Base-by-base conservation (phyloP, 2,113 vertebrate genomes). In the Dipodomys stephensi region DNA sequence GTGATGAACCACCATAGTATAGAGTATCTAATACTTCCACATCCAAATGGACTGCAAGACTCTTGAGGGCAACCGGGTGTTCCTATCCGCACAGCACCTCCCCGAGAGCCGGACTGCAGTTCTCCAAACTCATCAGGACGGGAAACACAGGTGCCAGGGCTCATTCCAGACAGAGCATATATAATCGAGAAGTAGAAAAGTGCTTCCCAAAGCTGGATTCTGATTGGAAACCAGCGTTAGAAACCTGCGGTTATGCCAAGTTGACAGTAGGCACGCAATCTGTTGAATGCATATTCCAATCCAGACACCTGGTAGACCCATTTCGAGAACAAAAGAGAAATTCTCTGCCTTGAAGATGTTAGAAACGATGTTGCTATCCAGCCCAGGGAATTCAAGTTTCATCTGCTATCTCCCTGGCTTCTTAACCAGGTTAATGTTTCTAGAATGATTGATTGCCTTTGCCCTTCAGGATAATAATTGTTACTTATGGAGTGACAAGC, bases 201-300 rank as follows among this genome's bases (percentile, higher is more conserved):
- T 62, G 15, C 27, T 57, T 69, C 53, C 87, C 72, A 35, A 32
- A 83, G 20, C 23, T 49, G 6, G 65, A 83, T 80, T 79, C 78
- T 30, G 80, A 46, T 6, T 7, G 32, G 27, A 87, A 74, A 16
- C 1, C 7, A 80, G n/a, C n/a, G 28, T 57, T 49, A 23, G 82
- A 85, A 87, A 19, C 10, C 25, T 18, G 60, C 12, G 7, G 1
- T 16, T 4, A 28, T 64, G 25, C 13, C 15, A 20, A 83, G 12
- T 22, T 7, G 2, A 1, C n/a, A 35, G 25, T 25, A 69, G n/a
- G 18, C 12, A 0, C 16, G 73, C 44, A 0, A 10, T 27, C 62
- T 57, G 28, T 28, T 46, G 67, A 77, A 28, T 72, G 30, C 27
- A 25, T n/a, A 39, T 1, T 57, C 35, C 82, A 91, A 83, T 28